phyloP scores from a whole-genome alignment of 2,797 vertebrate genomes.

The Lepidocolaptes lacrymiger region DNA sequence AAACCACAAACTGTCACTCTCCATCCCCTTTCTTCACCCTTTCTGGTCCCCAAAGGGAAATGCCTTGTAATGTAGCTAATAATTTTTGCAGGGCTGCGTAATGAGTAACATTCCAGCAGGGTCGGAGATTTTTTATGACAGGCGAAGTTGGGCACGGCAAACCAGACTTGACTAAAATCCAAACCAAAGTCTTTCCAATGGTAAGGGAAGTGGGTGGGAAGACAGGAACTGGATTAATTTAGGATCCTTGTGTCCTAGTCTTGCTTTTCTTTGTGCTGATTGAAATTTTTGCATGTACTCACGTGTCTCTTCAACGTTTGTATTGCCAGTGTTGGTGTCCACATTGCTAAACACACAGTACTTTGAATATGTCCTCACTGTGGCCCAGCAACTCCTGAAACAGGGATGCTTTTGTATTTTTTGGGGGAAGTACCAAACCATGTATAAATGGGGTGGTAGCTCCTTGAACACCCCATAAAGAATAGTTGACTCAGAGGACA shows the following conservation, averaged over 20 bases:
- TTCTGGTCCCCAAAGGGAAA: conserved; percentile 65
- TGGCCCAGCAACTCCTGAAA: not conserved
- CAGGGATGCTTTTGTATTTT: not conserved
- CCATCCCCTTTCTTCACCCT: conserved; percentile 59
- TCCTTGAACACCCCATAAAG: not conserved
- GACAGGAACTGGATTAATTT: conserved; percentile 9
- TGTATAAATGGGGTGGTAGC: not conserved
- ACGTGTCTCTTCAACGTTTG: fast-evolving
- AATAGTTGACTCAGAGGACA: not conserved
- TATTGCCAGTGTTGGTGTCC: fast-evolving
- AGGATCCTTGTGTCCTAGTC: not conserved
- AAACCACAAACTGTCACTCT: conserved; percentile 70
- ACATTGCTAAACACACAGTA: fast-evolving
- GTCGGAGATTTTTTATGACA: not conserved
- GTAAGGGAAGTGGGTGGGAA: conserved; percentile 15
- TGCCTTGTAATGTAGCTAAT: conserved; percentile 57
- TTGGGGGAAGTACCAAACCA: not conserved
- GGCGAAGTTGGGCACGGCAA: not conserved
- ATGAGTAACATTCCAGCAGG: conserved; percentile 26
- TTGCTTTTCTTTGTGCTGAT: not conserved
- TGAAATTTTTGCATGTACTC: not conserved
- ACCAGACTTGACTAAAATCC: conserved; percentile 63
- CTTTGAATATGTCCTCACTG: not conserved
- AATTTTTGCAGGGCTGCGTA: conserved; percentile 41
- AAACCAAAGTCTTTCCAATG: conserved; percentile 36